These are phyloP conservation scores for Drosophila histrio DNA, from an alignment of 2,888 invertebrate species.

Conservation along the genomic window DNA sequence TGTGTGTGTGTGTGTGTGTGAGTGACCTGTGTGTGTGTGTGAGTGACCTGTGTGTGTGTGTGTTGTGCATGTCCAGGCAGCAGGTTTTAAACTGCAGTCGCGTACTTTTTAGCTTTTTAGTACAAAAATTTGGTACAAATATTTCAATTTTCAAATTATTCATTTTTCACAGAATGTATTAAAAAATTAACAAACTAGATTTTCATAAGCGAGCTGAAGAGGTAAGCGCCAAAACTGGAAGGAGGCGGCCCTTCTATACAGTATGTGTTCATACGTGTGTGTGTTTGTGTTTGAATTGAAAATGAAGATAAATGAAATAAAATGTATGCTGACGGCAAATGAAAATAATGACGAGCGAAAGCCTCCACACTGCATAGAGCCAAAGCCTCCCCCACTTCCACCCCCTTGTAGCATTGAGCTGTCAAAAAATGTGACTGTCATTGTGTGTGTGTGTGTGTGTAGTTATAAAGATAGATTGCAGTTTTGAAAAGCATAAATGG, in stretches of 20 bases:
- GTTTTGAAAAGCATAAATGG: conserved; percentile 70
- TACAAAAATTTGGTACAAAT: conserved; percentile 28
- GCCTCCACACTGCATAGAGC: conserved; percentile 18
- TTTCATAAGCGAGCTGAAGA: conserved; percentile 10
- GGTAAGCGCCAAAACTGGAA: too few relatives aligned
- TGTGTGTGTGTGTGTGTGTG: conserved; percentile 2
- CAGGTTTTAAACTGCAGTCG: conserved; percentile 53
- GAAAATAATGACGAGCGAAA: conserved; percentile 65
- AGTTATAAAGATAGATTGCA: conserved; percentile 72
- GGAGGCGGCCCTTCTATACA: background rate
- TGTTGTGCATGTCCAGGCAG: background rate
- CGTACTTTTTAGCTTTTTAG: conserved; percentile 45
- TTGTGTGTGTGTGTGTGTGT: conserved; percentile 19
- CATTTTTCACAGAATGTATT: conserved; percentile 57
- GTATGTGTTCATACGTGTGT: background rate
- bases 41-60: background rate
- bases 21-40: conserved; percentile 16
- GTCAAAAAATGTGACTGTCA: conserved; percentile 62
- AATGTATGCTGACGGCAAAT: conserved; percentile 68
- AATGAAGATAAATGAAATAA: conserved; percentile 77
- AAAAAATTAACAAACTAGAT: conserved; percentile 72
- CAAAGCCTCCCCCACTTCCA: background rate
- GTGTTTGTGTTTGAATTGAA: conserved; percentile 34
- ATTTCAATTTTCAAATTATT: conserved; percentile 57
- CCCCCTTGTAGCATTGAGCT: background rate